A percentile compares a stretch with the other conserved stretches of the same genome.
These are phyloP conservation scores for Melangyna quadrimaculata DNA, from an alignment of 2,888 invertebrate species.

Conservation along the genomic window DNA sequence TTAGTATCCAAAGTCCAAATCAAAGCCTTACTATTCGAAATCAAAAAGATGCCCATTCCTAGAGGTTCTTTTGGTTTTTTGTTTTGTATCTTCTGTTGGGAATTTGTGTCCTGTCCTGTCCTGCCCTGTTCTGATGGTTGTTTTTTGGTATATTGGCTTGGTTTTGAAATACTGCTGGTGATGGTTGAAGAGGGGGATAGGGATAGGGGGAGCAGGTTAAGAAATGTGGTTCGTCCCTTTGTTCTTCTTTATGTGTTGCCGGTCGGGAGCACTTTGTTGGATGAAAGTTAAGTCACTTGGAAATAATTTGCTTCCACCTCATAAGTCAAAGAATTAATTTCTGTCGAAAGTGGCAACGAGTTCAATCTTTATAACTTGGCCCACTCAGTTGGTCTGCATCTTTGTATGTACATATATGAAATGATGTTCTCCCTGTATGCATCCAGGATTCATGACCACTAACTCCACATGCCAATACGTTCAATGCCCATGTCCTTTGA, in stretches of 20 bases:
- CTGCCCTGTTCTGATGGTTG: neutral
- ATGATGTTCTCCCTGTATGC: slow-evolving; percentile 14
- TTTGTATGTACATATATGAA: no score
- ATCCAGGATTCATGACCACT: slow-evolving; percentile 34
- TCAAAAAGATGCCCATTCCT: slow-evolving; percentile 38
- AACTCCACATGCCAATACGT: slow-evolving; percentile 29
- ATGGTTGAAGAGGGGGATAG: neutral
- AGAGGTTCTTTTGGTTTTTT: neutral
- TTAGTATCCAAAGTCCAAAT: slow-evolving; percentile 32
- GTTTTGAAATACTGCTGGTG: neutral
- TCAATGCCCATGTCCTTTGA: slow-evolving; percentile 8
- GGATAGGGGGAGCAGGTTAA: no score
- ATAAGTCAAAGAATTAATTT: slow-evolving; percentile 71
- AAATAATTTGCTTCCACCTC: slow-evolving; percentile 68
- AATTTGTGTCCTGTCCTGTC: neutral
- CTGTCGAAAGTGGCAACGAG: slow-evolving; percentile 68
- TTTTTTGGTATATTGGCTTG: slow-evolving; percentile 5
- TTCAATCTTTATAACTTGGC: slow-evolving; percentile 47
- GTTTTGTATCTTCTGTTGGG: neutral
- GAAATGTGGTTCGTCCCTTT: slow-evolving; percentile 20
- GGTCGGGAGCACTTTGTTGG: slow-evolving; percentile 68
- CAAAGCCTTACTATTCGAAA: slow-evolving; percentile 59
- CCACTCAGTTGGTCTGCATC: slow-evolving; percentile 1
- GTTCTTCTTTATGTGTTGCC: slow-evolving; percentile 58
- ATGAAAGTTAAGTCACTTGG: slow-evolving; percentile 71